These are phyloP conservation scores for Meandrusa payeni DNA, from an alignment of 2,888 invertebrate genomes.

Conservation along the genomic window DNA sequence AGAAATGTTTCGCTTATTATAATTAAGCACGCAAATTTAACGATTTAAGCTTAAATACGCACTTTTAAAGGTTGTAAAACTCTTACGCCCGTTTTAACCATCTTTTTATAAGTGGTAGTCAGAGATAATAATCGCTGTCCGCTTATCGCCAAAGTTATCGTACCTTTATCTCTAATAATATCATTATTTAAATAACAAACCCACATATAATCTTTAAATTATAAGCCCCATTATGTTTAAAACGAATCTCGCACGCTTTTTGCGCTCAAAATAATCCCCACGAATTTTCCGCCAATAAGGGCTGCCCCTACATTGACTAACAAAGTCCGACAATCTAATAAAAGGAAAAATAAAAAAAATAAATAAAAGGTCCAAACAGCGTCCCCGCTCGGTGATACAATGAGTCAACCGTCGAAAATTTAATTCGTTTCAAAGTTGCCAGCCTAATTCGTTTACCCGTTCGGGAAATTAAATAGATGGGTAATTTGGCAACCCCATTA, in stretches of 20 bases:
- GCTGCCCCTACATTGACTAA: slow-evolving; percentile 28
- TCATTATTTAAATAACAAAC: no score
- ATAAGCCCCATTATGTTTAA: neutral
- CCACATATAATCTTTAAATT: neutral
- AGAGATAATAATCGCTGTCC: no score
- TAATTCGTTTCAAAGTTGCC: slow-evolving; percentile 75
- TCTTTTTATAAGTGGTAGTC: no score
- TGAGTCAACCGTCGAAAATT: slow-evolving; percentile 71
- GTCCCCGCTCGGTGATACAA: slow-evolving; percentile 35
- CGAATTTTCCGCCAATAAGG: slow-evolving; percentile 23
- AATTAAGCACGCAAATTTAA: no score
- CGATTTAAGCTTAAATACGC: no score
- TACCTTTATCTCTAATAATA: no score
- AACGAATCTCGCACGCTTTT: slow-evolving; percentile 9
- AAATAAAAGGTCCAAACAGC: slow-evolving; percentile 28
- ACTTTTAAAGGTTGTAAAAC: no score
- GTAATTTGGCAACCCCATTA: slow-evolving; percentile 77
- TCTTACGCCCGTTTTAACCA: no score
- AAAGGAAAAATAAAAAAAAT: slow-evolving; percentile 33
- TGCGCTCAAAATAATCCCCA: slow-evolving; percentile 15
- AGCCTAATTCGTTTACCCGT: slow-evolving; percentile 77
- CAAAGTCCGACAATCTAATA: slow-evolving; percentile 39
- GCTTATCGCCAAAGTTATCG: no score
- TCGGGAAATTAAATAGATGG: slow-evolving; percentile 79
- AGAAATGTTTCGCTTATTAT: no score